Evolutionary conservation across 2,888 invertebrate species (phyloP), one percentile per base, ranked within the genome.

Genomic region (Bellardia bayeri): DNA sequence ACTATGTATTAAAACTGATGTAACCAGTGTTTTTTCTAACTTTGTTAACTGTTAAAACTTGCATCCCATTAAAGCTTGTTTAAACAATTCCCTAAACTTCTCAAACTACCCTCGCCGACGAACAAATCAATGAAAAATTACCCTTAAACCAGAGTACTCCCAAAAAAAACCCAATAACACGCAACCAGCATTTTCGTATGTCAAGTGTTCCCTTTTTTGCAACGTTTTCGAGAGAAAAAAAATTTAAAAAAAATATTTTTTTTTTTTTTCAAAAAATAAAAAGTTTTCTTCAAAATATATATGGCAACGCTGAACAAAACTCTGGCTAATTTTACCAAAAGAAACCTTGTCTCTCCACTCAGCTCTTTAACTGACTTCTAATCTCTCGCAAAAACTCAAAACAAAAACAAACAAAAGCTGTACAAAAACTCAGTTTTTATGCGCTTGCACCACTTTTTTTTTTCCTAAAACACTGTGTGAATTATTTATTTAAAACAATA

Each of bases 391-490:
- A 76, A 74, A 66, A 49, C 13, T 14, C 42, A 68, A 30, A 16
- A 42, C 11, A n/a, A 37, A 33, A 54, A 33, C 3, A 74, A 82
- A 68, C 6, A 51, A 40, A 63, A 76, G 23, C 42, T 40, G 54
- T 61, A 74, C 37, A 7, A 69, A 71, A 37, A 82, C 58, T 74
- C 37, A 76, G 14, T 83, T 82, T 72, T 66, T 63, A 82, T 87
- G 83, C 87, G 85, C 75, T 72, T 82, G 81, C 79, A 88, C 84
- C 72, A 82, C 42, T 64, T 81, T 75, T 63, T 75, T 63, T 23
- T 23, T 23, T 23, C 23, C 45, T 45, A 56, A 72, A 66, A 56
- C 54, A 23, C 42, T 71, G n/a, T 78, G 83, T 83, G 76, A 78
- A 64, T 83, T 83, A 78, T 71, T 54, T 75, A 61, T 69, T 82